Evolutionary conservation across 2,113 vertebrate genomes (phyloP), one percentile per base, ranked within the genome.

Genomic region (Micronycteris hirsuta): DNA sequence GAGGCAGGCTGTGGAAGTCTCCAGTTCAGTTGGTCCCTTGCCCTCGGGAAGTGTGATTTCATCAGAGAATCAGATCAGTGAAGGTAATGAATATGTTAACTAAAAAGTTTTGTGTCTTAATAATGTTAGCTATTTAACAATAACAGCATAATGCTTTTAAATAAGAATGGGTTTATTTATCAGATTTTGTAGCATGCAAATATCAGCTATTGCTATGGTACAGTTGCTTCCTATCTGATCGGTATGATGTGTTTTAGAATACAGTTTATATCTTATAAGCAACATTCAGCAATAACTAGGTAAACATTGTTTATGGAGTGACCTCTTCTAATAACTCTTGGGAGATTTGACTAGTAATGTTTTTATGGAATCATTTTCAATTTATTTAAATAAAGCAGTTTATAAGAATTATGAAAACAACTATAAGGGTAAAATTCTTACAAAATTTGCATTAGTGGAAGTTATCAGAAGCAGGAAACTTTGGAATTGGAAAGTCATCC

Each of bases 11-110:
- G 17, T 97, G 9, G 98, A 99, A 80, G 36, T 89, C 4, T 92
- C 24, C 8, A 98, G 97, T 63, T 97, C 98, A 26, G 71, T 94
- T 45, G 56, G 80, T 56, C 45, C 97, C 38, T 67, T 97, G 95
- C 98, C 96, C 84, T 73, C 97, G 43, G 97, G 88, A 67, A 97
- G 90, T 33, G 14, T 33, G 38, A 49, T 97, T 67, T 77, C 93
- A 36, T 97, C 98, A 86, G 98, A 98, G 43, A 97, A 96, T 73
- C 93, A 98, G 28, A 56, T 90, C 49, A 63, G 41, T 86, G 96
- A 98, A 98, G 99, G 98, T 99, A 97, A 97, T 70, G 94, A 71
- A 33, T 68, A 43, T 94, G 52, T 95, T 56, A 56, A 19, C 73
- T 95, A 41, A 81, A 67, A 56, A 92, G 7, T 89, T 77, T 84